Evolutionary conservation across 2,113 vertebrate species (phyloP).

Genomic region (Erythrocercus mccallii): DNA sequence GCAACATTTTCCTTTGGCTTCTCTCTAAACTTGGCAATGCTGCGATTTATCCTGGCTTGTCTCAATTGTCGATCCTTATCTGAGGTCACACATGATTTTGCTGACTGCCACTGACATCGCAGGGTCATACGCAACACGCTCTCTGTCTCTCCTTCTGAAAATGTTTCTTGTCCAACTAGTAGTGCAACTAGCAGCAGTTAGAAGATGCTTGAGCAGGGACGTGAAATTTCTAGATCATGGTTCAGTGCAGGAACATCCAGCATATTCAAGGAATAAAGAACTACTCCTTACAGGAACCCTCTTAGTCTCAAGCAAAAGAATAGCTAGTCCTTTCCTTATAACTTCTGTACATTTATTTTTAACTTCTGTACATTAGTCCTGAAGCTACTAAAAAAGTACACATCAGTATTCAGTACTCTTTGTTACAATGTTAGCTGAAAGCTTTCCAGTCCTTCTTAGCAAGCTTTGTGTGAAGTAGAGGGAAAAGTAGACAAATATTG

Average conservation of each 20-base stretch:
- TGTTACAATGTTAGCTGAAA: not conserved
- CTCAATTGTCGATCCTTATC: not conserved
- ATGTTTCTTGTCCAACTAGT: not conserved
- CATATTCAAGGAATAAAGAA: not conserved
- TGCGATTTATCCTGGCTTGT: not conserved
- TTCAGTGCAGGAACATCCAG: not conserved
- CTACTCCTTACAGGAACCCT: not conserved
- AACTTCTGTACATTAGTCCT: not conserved
- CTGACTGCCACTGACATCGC: not conserved
- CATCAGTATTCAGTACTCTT: not conserved
- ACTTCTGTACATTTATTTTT: not conserved
- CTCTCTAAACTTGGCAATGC: not conserved
- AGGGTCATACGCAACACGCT: not conserved
- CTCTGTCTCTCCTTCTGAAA: not conserved
- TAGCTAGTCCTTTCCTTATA: not conserved
- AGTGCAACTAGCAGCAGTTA: not conserved
- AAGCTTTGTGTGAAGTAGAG: not conserved
- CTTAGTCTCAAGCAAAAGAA: not conserved
- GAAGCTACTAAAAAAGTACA: not conserved
- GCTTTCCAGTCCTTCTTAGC: not conserved
- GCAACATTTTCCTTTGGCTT: not conserved
- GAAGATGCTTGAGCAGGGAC: not conserved
- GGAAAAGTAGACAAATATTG: not conserved
- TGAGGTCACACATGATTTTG: not conserved
- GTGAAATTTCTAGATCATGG: not conserved